phyloP scores from a whole-genome alignment of 1,140 invertebrate genomes.

The Drosophila subobscura region DNA sequence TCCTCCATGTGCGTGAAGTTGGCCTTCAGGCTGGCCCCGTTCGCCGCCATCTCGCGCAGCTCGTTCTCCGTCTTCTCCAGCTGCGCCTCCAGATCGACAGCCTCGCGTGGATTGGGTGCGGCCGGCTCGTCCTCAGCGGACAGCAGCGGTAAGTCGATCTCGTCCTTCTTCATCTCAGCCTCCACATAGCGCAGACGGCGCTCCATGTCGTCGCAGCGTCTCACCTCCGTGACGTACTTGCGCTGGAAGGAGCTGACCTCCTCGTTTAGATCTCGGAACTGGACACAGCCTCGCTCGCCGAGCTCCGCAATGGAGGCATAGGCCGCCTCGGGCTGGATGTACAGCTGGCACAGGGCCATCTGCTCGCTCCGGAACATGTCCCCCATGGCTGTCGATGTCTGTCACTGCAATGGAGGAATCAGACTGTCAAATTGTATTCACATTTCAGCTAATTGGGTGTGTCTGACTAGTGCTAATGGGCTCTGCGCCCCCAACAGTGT shows the following conservation, averaged over 20 bases:
- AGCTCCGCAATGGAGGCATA: constrained; percentile 94
- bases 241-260: constrained; percentile 97
- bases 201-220: constrained; percentile 97
- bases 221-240: constrained; percentile 96
- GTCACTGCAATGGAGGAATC: constrained; percentile 21
- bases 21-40: constrained; percentile 95
- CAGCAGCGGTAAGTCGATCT: constrained; percentile 90
- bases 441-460: constrained; percentile 22
- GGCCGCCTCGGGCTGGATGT: constrained; percentile 94
- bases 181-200: constrained; percentile 96
- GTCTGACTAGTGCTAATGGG: constrained; percentile 25
- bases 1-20: constrained; percentile 98
- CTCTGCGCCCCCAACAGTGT: constrained; percentile 8
- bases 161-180: constrained; percentile 96
- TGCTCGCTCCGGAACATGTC: constrained; percentile 94
- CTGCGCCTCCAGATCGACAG: constrained; percentile 93
- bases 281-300: constrained; percentile 94
- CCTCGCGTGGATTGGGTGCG: constrained; percentile 98
- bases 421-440: background rate
- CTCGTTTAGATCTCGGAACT: constrained; percentile 96
- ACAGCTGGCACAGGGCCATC: constrained; percentile 94
- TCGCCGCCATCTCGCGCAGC: constrained; percentile 95
- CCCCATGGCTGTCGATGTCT: constrained; percentile 85
- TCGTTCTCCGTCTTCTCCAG: constrained; percentile 97
- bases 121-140: constrained; percentile 96